Conservation (phyloP, 2,888 invertebrate species). For the Drosophila siamana region DNA sequence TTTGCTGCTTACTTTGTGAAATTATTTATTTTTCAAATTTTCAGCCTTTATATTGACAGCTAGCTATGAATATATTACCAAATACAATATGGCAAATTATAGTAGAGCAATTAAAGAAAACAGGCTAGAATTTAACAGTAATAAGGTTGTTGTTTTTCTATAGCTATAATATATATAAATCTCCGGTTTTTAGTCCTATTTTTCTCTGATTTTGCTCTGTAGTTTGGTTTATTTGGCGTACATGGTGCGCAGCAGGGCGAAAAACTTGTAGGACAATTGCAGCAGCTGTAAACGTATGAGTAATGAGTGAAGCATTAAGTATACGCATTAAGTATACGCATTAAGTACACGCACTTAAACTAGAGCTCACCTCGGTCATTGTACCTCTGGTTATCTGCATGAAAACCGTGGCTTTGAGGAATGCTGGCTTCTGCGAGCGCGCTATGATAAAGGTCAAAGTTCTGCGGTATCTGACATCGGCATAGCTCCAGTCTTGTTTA, state of each 20-base stretch:
- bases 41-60: too few relatives aligned
- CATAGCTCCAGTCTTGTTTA: slow-evolving; percentile 75
- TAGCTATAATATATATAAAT: too few relatives aligned
- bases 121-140: too few relatives aligned
- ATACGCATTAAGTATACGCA: background rate
- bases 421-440: slow-evolving; percentile 72
- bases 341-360: background rate
- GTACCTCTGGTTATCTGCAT: slow-evolving; percentile 71
- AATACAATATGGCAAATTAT: too few relatives aligned
- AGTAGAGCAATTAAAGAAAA: too few relatives aligned
- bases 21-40: too few relatives aligned
- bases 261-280: slow-evolving; percentile 83
- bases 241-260: slow-evolving; percentile 81
- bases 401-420: slow-evolving; percentile 75
- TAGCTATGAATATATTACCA: too few relatives aligned
- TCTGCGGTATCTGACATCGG: slow-evolving; percentile 71
- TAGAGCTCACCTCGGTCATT: slow-evolving; percentile 72
- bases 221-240: slow-evolving; percentile 56
- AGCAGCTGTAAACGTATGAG: slow-evolving; percentile 63
- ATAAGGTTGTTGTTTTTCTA: too few relatives aligned
- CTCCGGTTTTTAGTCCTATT: too few relatives aligned
- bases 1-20: too few relatives aligned
- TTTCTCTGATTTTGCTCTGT: too few relatives aligned
- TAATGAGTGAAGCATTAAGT: background rate
- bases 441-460: slow-evolving; percentile 70